These are phyloP conservation scores for Zaprionus tsacasi DNA, from an alignment of 1,140 invertebrate genomes.

Conservation along the genomic window DNA sequence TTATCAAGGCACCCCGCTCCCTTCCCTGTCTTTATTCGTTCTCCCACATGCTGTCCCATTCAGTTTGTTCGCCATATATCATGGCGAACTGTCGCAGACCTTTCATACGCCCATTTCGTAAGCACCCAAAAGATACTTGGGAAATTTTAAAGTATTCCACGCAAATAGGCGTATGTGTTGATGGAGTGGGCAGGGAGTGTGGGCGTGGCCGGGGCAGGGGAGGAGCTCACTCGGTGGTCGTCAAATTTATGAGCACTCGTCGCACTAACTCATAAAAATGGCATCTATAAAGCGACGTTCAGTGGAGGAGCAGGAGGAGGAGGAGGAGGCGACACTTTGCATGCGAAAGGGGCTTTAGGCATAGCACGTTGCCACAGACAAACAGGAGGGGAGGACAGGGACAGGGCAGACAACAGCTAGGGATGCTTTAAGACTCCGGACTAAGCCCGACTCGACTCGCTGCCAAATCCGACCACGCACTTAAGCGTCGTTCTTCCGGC, in stretches of 20 bases:
- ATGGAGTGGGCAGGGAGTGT: background rate
- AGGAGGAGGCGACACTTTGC: conserved; percentile 67
- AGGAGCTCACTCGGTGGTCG: conserved; percentile 46
- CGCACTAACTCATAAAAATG: conserved; percentile 77
- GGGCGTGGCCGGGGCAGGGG: background rate
- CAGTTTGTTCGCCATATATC: conserved; percentile 40
- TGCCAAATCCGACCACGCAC: conserved; percentile 54
- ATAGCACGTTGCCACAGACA: conserved; percentile 1
- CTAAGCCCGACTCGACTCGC: conserved; percentile 30
- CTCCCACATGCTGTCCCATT: conserved; percentile 10
- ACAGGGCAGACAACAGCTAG: background rate
- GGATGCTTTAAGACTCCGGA: conserved; percentile 11
- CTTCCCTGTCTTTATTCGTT: background rate
- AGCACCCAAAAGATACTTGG: conserved; percentile 61
- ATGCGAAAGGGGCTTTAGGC: conserved; percentile 64
- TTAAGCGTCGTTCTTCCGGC: conserved; percentile 42
- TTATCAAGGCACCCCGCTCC: conserved; percentile 8
- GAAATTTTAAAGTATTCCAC: conserved; percentile 48
- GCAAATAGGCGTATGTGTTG: conserved; percentile 33
- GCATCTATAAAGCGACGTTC: conserved; percentile 40
- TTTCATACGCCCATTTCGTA: conserved; percentile 61
- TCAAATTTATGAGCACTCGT: conserved; percentile 78
- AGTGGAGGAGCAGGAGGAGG: conserved; percentile 28
- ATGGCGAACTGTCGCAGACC: conserved; percentile 40
- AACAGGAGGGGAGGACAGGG: background rate